Conservation (phyloP, 2,113 vertebrate species). For the Oryzias celebensis region DNA sequence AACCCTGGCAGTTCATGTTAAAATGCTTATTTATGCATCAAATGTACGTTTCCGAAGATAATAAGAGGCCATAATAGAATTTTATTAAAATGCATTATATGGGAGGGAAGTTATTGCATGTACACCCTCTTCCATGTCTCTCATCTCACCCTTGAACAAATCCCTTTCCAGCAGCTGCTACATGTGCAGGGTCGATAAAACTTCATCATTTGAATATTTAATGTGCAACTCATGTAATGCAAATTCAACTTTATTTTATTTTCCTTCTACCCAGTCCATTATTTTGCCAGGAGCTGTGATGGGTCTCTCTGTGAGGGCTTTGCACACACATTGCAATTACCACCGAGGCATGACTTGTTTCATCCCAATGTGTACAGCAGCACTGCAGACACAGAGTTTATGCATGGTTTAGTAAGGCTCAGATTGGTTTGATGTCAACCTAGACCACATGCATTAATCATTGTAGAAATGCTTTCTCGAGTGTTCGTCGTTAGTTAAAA, state of each 20-base stretch:
- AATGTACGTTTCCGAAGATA: slow-evolving; percentile 58
- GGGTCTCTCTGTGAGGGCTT: slow-evolving; percentile 20
- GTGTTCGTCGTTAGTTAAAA: slow-evolving; percentile 9
- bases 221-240: slow-evolving; percentile 68
- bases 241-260: slow-evolving; percentile 71
- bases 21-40: slow-evolving; percentile 69
- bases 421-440: slow-evolving; percentile 8
- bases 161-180: slow-evolving; percentile 33
- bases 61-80: slow-evolving; percentile 64
- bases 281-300: slow-evolving; percentile 41
- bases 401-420: slow-evolving; percentile 29
- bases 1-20: slow-evolving; percentile 61
- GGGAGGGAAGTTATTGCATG: slow-evolving; percentile 24
- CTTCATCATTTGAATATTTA: slow-evolving; percentile 69
- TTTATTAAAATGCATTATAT: slow-evolving; percentile 64
- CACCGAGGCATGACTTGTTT: slow-evolving; percentile 5
- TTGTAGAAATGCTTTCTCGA: slow-evolving; percentile 19
- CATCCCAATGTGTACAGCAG: not conserved
- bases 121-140: slow-evolving; percentile 19
- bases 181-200: slow-evolving; percentile 52
- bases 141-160: slow-evolving; percentile 43
- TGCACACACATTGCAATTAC: slow-evolving; percentile 4
- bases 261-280: slow-evolving; percentile 49
- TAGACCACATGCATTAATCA: slow-evolving; percentile 40
- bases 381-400: slow-evolving; percentile 23